Conservation (phyloP, 2,113 vertebrate genomes). For the Himantopus leucocephalus region DNA sequence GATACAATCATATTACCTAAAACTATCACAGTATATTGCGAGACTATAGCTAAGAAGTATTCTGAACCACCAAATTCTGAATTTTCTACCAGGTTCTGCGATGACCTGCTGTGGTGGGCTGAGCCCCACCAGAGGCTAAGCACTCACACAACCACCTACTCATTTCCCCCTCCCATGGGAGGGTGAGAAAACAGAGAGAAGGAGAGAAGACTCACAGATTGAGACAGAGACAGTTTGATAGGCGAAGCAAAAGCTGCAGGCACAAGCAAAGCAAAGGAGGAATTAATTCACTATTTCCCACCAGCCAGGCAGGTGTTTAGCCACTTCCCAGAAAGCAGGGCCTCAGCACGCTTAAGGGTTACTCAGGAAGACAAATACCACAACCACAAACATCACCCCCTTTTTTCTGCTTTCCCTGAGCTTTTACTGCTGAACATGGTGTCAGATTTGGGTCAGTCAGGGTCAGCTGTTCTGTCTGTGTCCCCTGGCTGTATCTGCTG, state of each 20-base stretch:
- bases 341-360: fast-evolving
- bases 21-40: not conserved
- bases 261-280: not conserved
- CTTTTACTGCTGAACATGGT: not conserved
- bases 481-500: not conserved
- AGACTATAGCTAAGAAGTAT: not conserved
- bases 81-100: not conserved
- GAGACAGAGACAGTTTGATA: not conserved
- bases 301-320: not conserved
- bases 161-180: fast-evolving
- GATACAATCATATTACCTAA: not conserved
- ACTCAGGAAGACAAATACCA: not conserved
- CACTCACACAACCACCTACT: not conserved
- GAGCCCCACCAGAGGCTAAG: not conserved
- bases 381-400: not conserved
- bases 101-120: not conserved
- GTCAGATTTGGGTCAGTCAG: fast-evolving
- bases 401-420: not conserved
- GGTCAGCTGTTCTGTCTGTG: not conserved
- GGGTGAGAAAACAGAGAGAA: not conserved
- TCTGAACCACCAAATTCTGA: not conserved
- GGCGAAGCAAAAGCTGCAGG: not conserved
- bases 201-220: not conserved
- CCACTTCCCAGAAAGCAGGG: not conserved
- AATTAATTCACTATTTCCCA: not conserved